Evolutionary conservation across 2,888 invertebrate species (phyloP), one percentile per base, ranked within the genome.

Genomic region (Microctonus hyperodae): DNA sequence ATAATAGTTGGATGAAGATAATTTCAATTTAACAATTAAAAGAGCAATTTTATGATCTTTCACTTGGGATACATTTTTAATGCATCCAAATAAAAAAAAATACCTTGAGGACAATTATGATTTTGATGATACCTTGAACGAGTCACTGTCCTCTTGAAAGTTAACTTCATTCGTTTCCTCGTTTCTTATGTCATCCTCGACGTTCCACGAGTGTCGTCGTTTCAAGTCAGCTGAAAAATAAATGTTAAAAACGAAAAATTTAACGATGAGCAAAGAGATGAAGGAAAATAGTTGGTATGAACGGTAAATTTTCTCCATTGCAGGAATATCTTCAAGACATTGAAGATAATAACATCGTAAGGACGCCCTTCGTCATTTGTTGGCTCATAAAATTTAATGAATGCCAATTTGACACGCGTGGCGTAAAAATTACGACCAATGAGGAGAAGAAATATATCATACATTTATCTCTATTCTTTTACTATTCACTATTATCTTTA

Each of bases 131-230:
- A 79, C 79, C 77, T 79, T 79, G 70, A 71, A 75, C 58, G 72
- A 74, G 68, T 63, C 65, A 64, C 73, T 70, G 69, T 76, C 78
- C 64, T 78, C 77, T 64, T 78, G 72, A 58, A 71, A 40, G 70
- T 58, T 56, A 65, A 66, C 63, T 59, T 69, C 71, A 72, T 76
- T 77, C 71, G 75, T 71, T 72, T 75, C 74, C 60, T 72, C 74
- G 16, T 73, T 67, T 56, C 74, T 78, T 56, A 75, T 74, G 63
- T 78, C 77, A 71, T 76, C 78, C 71, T 77, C 78, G 70, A 75
- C 79, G 73, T 74, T 76, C 78, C 79, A 80, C 23, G 81, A 81
- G 71, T 80, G 80, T 53, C 82, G 79, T 63, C 77, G 74, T 73
- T 81, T 81, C 70, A 78, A 73, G 67, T 81, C 81, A 63, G 76